Evolutionary conservation across 2,113 vertebrate species (phyloP), one percentile per base, ranked within the genome.

Genomic region (Sebastes schlegelii): DNA sequence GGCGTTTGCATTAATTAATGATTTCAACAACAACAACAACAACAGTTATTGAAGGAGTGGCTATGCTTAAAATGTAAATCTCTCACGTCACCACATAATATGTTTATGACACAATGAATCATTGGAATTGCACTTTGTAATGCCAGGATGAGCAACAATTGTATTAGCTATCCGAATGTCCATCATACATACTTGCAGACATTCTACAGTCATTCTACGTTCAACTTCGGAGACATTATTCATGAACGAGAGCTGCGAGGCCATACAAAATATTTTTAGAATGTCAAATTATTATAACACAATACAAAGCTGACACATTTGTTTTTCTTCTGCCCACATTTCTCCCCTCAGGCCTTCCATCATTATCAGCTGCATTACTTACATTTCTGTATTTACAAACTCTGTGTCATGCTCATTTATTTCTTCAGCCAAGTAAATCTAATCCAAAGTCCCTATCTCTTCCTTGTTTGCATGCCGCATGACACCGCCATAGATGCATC

Each of bases 361-460:
- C 71, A 43, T 67, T 71, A 78, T 78, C 79, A 69, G 17, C 17
- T 51, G 45, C 40, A 82, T 82, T 57, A 68, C 45, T 78, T 62
- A 61, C 10, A 79, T 78, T 71, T 48, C 57, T 52, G 46, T 49
- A 80, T 84, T 65, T 49, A 61, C 51, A 81, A 49, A 68, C 60
- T 61, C 46, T 64, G 16, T 82, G 82, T 72, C 63, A 62, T 67
- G 66, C 66, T 87, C 77, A 72, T 77, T 86, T 74, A 80, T 75
- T 75, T 88, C 73, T 77, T 10, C 60, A 64, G 43, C n/a, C 19
- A 77, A 67, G 74, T 70, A 69, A 79, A 70, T 74, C 68, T 67
- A 67, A 73, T 88, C 76, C 68, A 1, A 34, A 74, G 70, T 46
- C 57, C 62, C 46, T 42, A 57, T 83, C 42, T n/a, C 63, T 45